Evolutionary conservation across 1,140 invertebrate genomes (phyloP).

Genomic region (Eupeodes corollae): DNA sequence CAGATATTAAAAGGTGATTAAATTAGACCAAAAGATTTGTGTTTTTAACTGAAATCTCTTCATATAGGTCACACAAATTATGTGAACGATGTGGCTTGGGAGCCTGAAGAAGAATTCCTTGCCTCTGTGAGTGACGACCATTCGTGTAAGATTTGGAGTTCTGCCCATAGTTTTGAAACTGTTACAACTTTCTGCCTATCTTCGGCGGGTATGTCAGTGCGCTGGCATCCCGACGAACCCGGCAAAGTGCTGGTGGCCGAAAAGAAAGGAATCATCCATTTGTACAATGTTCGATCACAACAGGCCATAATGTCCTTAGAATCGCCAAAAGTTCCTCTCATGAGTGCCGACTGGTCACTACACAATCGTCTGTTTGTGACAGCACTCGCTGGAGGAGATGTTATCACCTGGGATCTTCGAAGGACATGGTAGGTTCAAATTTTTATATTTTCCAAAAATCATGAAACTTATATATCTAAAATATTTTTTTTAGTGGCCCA

Average conservation of each 20-base stretch:
- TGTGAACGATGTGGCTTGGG: conserved; percentile 58
- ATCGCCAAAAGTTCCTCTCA: conserved; percentile 48
- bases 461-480: conserved; percentile 2
- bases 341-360: conserved; percentile 57
- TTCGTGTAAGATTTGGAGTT: conserved; percentile 57
- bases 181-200: conserved; percentile 49
- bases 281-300: conserved; percentile 58
- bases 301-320: conserved; percentile 61
- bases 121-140: conserved; percentile 68
- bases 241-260: conserved; percentile 64
- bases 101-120: conserved; percentile 53
- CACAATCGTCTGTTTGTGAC: conserved; percentile 50
- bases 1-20: conserved; percentile 14
- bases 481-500: conserved; percentile 39
- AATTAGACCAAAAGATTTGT: no score
- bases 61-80: conserved; percentile 52
- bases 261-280: conserved; percentile 57
- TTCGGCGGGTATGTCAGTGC: conserved; percentile 57
- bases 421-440: conserved; percentile 45
- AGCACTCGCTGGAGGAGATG: conserved; percentile 48
- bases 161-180: conserved; percentile 42
- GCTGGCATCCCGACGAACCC: conserved; percentile 58
- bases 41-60: neutral
- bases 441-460: neutral
- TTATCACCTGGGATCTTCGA: conserved; percentile 51